phyloP scores from a whole-genome alignment of 2,888 invertebrate species.

The Ganaspis brasiliensis region DNA sequence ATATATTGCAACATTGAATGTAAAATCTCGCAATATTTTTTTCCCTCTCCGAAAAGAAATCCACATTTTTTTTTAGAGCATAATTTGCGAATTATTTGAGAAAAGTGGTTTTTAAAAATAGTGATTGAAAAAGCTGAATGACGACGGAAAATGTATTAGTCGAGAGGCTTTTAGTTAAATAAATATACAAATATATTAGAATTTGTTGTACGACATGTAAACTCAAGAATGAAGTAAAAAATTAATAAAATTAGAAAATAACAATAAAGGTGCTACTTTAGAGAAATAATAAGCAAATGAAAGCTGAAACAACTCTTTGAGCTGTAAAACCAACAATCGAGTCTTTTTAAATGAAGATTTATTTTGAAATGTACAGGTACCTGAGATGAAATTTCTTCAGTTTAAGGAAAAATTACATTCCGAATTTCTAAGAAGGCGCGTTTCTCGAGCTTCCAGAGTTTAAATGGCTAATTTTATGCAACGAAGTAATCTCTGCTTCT shows the following conservation, averaged over 20 bases:
- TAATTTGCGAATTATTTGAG: no score
- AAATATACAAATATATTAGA: no score
- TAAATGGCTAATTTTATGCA: slow-evolving; percentile 51
- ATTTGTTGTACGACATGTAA: no score
- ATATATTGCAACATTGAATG: neutral
- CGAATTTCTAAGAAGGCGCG: slow-evolving; percentile 7
- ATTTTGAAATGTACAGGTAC: neutral
- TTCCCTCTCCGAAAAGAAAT: neutral
- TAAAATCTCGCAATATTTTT: slow-evolving; percentile 1
- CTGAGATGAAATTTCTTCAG: slow-evolving; percentile 13
- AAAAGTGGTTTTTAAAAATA: no score
- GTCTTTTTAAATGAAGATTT: slow-evolving; percentile 32
- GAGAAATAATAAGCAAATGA: neutral
- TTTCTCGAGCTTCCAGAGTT: slow-evolving; percentile 9
- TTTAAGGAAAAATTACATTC: slow-evolving; percentile 36
- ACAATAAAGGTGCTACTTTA: neutral
- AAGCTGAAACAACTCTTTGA: neutral
- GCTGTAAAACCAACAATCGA: slow-evolving; percentile 34
- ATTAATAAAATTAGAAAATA: slow-evolving; percentile 29
- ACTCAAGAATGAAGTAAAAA: neutral
- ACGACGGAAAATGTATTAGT: no score
- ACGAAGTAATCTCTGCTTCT: slow-evolving; percentile 52
- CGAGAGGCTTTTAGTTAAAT: no score
- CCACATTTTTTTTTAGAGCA: no score
- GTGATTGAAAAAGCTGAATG: no score